phyloP scores from a whole-genome alignment of 2,797 vertebrate species.

The Ctenopoma multispine region DNA sequence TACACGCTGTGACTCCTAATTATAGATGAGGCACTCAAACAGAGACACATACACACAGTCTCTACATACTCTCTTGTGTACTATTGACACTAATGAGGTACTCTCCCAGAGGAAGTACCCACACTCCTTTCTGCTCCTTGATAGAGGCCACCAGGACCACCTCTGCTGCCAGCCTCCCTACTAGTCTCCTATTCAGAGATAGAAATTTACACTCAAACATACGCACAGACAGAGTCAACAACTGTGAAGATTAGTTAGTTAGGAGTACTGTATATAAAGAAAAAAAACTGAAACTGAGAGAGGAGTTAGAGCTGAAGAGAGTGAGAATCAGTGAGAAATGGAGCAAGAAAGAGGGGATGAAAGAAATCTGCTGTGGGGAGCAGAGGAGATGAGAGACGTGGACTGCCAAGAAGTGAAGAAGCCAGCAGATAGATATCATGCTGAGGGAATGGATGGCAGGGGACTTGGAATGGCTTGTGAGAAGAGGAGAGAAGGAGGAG shows the following conservation, averaged over 20 bases:
- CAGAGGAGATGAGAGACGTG: constrained; percentile 59
- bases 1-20: constrained; percentile 81
- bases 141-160: constrained; percentile 67
- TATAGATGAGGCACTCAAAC: constrained; percentile 78
- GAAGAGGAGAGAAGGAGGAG: constrained; percentile 56
- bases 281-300: constrained; percentile 7
- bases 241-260: constrained; percentile 13
- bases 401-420: constrained; percentile 69
- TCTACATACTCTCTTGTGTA: constrained; percentile 74
- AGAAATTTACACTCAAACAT: constrained; percentile 19
- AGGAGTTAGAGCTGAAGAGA: constrained; percentile 36
- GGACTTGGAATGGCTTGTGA: constrained; percentile 67
- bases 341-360: constrained; percentile 51
- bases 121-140: constrained; percentile 54
- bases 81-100: constrained; percentile 80
- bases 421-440: constrained; percentile 75
- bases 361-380: constrained; percentile 60
- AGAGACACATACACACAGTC: constrained; percentile 63
- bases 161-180: constrained; percentile 39
- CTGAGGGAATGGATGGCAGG: constrained; percentile 65
- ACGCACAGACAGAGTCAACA: background rate
- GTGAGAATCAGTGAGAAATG: constrained; percentile 41
- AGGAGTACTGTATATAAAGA: constrained; percentile 27
- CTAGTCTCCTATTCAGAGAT: constrained; percentile 22
- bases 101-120: constrained; percentile 70